These are phyloP conservation scores for Athalia rosae DNA, from an alignment of 2,888 invertebrate species.

Conservation along the genomic window DNA sequence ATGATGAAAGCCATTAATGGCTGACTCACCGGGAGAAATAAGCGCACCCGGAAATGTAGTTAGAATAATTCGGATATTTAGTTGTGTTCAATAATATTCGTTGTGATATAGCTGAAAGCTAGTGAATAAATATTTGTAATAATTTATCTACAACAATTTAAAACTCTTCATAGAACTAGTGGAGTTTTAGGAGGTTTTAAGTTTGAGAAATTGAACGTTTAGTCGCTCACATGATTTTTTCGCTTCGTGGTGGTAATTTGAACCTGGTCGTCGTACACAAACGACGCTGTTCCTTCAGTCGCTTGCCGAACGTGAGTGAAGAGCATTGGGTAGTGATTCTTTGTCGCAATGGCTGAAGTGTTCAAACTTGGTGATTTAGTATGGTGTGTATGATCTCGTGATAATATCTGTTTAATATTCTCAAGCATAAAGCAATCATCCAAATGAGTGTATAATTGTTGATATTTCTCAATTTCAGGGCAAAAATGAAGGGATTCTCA, in stretches of 20 bases:
- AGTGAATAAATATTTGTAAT: conserved; percentile 1
- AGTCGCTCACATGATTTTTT: conserved; percentile 51
- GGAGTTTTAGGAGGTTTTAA: background rate
- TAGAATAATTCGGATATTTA: conserved; percentile 35
- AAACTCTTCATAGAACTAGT: background rate
- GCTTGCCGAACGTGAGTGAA: conserved; percentile 67
- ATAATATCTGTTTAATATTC: conserved; percentile 10
- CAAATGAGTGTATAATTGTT: conserved; percentile 51
- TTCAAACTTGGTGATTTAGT: conserved; percentile 82
- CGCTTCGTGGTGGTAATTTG: conserved; percentile 59
- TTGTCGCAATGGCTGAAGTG: conserved; percentile 75
- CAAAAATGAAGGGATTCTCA: conserved; percentile 98
- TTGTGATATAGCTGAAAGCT: background rate
- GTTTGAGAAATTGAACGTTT: background rate
- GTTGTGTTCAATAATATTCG: background rate
- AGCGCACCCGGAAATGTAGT: conserved; percentile 53
- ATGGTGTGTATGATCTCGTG: conserved; percentile 77
- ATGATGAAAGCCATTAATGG: conserved; percentile 12
- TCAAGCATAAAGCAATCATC: conserved; percentile 14
- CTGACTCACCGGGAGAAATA: conserved; percentile 43
- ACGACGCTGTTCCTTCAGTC: conserved; percentile 69
- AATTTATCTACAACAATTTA: background rate
- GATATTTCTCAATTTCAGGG: conserved; percentile 82
- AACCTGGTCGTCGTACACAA: conserved; percentile 65
- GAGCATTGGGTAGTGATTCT: conserved; percentile 45